These are phyloP conservation scores for Cantharis rustica DNA, from an alignment of 2,888 invertebrate species.

Conservation along the genomic window DNA sequence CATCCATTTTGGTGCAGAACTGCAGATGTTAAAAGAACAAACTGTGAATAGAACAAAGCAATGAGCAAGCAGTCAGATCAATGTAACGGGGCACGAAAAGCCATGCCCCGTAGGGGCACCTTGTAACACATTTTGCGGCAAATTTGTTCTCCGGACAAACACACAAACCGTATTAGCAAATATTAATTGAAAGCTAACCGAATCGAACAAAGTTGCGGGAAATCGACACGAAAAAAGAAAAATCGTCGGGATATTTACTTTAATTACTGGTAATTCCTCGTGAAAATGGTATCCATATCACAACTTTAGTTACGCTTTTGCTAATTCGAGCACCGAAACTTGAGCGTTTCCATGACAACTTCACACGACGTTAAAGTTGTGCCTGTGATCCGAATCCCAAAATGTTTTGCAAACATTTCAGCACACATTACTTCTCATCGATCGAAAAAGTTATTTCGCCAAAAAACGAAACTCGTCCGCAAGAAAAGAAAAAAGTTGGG, in stretches of 20 bases:
- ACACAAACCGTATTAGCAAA: constrained; percentile 7
- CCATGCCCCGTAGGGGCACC: constrained; percentile 37
- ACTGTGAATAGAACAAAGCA: constrained; percentile 25
- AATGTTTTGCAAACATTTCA: not conserved
- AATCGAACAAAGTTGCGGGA: not conserved
- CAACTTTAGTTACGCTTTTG: not conserved
- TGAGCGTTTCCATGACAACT: not conserved
- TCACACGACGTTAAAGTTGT: not conserved
- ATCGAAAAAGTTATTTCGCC: not conserved
- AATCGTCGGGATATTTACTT: not conserved
- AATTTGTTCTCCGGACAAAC: constrained; percentile 17
- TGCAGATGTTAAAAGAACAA: constrained; percentile 11
- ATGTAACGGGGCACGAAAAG: constrained; percentile 37
- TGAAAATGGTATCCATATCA: not conserved
- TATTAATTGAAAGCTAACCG: not conserved
- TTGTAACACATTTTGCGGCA: constrained; percentile 36
- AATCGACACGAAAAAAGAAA: not conserved
- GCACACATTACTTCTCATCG: not conserved
- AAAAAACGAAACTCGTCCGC: not conserved
- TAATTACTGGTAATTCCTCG: not conserved
- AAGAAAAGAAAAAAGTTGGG: not conserved
- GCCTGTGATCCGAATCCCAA: not conserved
- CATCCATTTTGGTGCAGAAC: constrained; percentile 5
- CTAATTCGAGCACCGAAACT: not conserved
- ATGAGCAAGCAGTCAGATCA: constrained; percentile 35